Percentiles rank a stretch among this genome's conserved stretches.
phyloP scores from a whole-genome alignment of 2,888 invertebrate genomes.

The Hemicrepidius hirtus region DNA sequence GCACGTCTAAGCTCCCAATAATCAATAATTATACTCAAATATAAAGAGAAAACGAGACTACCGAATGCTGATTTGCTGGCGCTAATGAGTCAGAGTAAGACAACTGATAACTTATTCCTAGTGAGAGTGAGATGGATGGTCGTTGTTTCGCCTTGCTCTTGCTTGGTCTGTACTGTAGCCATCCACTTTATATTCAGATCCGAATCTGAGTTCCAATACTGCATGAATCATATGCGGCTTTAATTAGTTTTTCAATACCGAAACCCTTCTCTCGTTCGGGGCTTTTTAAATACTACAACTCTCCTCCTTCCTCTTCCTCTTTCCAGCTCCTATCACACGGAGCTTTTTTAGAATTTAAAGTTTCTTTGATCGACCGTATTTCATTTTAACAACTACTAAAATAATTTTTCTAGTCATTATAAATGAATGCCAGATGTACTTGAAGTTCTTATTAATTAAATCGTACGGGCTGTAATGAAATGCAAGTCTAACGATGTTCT shows the following conservation, averaged over 20 bases:
- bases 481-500: too few species aligned
- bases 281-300: slow-evolving; percentile 24
- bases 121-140: slow-evolving; percentile 67
- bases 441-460: too few species aligned
- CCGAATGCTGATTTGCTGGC: slow-evolving; percentile 68
- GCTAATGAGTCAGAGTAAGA: slow-evolving; percentile 63
- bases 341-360: slow-evolving; percentile 7
- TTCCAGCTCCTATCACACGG: not conserved
- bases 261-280: slow-evolving; percentile 45
- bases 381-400: not conserved
- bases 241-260: slow-evolving; percentile 52
- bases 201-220: slow-evolving; percentile 53
- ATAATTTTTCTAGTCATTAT: slow-evolving; percentile 1
- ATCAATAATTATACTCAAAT: slow-evolving; percentile 79
- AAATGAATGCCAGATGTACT: slow-evolving; percentile 12
- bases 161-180: slow-evolving; percentile 53
- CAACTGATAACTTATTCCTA: slow-evolving; percentile 49
- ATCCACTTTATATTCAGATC: slow-evolving; percentile 53
- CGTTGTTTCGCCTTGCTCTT: slow-evolving; percentile 65
- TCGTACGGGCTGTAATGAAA: too few species aligned
- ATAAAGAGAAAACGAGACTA: slow-evolving; percentile 73
- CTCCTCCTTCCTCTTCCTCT: too few species aligned
- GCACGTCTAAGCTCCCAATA: slow-evolving; percentile 73
- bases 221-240: slow-evolving; percentile 53
- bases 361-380: slow-evolving; percentile 4